These are phyloP conservation scores for Ataeniobius toweri DNA, from an alignment of 2,797 vertebrate species.

Conservation along the genomic window DNA sequence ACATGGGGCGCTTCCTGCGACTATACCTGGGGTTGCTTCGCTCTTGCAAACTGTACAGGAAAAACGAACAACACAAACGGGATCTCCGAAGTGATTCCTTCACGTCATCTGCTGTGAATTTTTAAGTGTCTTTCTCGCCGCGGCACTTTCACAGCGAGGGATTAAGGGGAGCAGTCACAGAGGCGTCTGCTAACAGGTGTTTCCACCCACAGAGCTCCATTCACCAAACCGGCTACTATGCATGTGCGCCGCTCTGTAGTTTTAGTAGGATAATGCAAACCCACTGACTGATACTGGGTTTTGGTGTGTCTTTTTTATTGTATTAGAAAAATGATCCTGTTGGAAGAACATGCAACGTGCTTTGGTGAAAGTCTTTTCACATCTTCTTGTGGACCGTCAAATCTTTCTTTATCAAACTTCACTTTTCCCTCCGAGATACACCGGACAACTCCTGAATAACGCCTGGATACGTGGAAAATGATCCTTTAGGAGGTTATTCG, in stretches of 20 bases:
- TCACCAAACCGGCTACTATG: slow-evolving; percentile 14
- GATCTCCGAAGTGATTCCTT: slow-evolving; percentile 28
- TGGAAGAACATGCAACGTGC: slow-evolving; percentile 47
- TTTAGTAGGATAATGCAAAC: slow-evolving; percentile 36
- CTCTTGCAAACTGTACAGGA: slow-evolving; percentile 26
- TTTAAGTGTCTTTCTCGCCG: slow-evolving; percentile 9
- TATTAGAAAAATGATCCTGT: slow-evolving; percentile 50
- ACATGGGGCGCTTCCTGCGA: slow-evolving; percentile 42
- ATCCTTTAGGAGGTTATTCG: slow-evolving; percentile 48
- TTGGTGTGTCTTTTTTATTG: slow-evolving; percentile 37
- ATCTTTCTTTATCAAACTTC: slow-evolving; percentile 38
- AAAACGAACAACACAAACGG: slow-evolving; percentile 14
- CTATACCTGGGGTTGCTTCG: slow-evolving; percentile 17
- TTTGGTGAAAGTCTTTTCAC: slow-evolving; percentile 33
- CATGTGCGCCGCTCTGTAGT: slow-evolving; percentile 52
- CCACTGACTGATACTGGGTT: slow-evolving; percentile 10
- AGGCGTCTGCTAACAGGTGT: slow-evolving; percentile 78
- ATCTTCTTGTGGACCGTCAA: slow-evolving; percentile 44
- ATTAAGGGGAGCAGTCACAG: slow-evolving; percentile 24
- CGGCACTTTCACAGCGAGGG: slow-evolving; percentile 19
- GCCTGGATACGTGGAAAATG: slow-evolving; percentile 25
- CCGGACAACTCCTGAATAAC: slow-evolving; percentile 44
- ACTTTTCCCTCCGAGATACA: slow-evolving; percentile 43
- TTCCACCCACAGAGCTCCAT: slow-evolving; percentile 46
- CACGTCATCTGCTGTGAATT: slow-evolving; percentile 7